phyloP scores from a whole-genome alignment of 2,888 invertebrate species.

The Mythimna ferrago region DNA sequence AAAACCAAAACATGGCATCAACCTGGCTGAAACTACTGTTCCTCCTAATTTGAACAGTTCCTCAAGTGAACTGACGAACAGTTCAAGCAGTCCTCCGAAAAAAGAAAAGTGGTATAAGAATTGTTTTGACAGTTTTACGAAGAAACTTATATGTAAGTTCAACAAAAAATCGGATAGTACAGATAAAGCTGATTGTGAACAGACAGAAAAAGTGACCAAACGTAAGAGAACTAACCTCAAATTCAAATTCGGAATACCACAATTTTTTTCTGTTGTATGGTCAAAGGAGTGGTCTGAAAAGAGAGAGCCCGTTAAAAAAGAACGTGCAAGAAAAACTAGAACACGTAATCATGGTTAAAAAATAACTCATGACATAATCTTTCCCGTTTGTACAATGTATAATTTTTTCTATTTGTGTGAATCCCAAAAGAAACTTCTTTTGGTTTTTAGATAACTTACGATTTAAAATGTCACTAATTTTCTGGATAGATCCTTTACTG shows the following conservation, averaged over 20 bases:
- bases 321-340: neutral
- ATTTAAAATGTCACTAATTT: too few relatives aligned
- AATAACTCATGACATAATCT: too few relatives aligned
- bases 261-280: neutral
- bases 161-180: neutral
- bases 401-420: too few relatives aligned
- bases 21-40: neutral
- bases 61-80: neutral
- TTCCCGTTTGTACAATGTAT: too few relatives aligned
- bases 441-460: too few relatives aligned
- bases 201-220: neutral
- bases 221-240: neutral
- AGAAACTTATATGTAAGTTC: neutral
- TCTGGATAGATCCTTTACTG: too few relatives aligned
- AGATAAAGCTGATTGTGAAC: neutral
- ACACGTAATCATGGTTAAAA: neutral
- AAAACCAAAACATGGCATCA: too few relatives aligned
- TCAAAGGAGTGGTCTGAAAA: neutral
- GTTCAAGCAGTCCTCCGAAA: too few relatives aligned
- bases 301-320: neutral
- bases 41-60: neutral
- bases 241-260: neutral
- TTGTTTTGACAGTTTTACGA: neutral
- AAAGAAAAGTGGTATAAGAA: neutral
- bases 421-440: too few relatives aligned